These are phyloP conservation scores for Thumatha senex DNA, from an alignment of 2,888 invertebrate species.

Conservation along the genomic window DNA sequence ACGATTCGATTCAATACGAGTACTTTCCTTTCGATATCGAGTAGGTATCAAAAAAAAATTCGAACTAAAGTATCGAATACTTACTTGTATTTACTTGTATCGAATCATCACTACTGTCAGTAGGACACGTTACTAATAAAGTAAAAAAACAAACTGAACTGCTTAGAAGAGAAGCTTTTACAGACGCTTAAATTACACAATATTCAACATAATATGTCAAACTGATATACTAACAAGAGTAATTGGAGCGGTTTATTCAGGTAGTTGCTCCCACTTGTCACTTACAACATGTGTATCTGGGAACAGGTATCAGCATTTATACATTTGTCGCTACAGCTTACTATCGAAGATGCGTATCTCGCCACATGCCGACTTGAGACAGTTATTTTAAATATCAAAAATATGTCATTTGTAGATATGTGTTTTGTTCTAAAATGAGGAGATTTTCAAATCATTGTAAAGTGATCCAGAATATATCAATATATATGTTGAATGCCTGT, in stretches of 20 bases:
- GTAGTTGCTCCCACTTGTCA: slow-evolving; percentile 62
- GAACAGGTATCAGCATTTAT: slow-evolving; percentile 51
- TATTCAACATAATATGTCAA: slow-evolving; percentile 17
- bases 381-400: slow-evolving; percentile 36
- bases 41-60: too few relatives aligned
- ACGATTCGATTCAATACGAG: too few relatives aligned
- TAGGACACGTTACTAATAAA: too few relatives aligned
- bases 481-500: too few relatives aligned
- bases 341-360: slow-evolving; percentile 59
- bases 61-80: too few relatives aligned
- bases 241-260: slow-evolving; percentile 48
- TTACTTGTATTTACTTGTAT: too few relatives aligned
- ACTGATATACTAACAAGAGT: slow-evolving; percentile 40
- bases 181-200: too few relatives aligned
- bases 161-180: too few relatives aligned
- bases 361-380: slow-evolving; percentile 48
- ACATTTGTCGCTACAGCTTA: slow-evolving; percentile 58
- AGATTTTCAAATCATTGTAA: not conserved
- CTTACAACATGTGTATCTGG: slow-evolving; percentile 53
- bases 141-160: too few relatives aligned
- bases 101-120: too few relatives aligned
- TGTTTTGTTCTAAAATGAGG: not conserved
- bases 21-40: too few relatives aligned
- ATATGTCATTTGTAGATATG: slow-evolving; percentile 12
- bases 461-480: too few relatives aligned